Evolutionary conservation across 2,113 vertebrate species (phyloP).

Genomic region (Sus scrofa): DNA sequence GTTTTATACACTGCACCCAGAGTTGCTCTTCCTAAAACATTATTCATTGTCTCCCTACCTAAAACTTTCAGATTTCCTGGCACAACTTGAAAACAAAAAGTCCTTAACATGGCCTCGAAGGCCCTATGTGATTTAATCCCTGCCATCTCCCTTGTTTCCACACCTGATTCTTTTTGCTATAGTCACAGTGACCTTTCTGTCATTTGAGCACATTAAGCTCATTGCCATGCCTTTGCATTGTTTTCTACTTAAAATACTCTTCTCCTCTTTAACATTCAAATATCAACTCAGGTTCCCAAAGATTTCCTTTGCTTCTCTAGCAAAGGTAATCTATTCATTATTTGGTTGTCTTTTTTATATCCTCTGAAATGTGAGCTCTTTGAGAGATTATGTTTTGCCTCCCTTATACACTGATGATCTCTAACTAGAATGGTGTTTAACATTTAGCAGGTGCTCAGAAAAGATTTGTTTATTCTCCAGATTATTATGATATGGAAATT

Average conservation of each 20-base stretch:
- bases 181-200: not conserved
- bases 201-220: not conserved
- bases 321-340: too few relatives aligned
- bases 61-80: not conserved
- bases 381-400: not conserved
- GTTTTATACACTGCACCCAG: not conserved
- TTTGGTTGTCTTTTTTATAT: too few relatives aligned
- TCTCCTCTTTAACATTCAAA: not conserved
- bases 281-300: not conserved
- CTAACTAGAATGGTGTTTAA: not conserved
- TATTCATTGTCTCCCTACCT: not conserved
- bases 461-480: constrained; percentile 18
- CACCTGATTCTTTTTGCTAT: not conserved
- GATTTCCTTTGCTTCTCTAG: not conserved
- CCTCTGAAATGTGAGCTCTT: not conserved
- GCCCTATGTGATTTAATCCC: not conserved
- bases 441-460: constrained; percentile 9
- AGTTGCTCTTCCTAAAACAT: constrained; percentile 30
- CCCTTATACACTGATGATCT: not conserved
- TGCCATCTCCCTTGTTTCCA: not conserved
- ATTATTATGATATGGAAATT: constrained; percentile 45
- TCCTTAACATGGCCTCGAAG: not conserved
- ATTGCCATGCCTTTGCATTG: not conserved
- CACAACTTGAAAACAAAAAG: constrained; percentile 1
- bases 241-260: constrained; percentile 24